Base-by-base conservation (phyloP, 2,888 invertebrate species). In the Perizoma affinitatum region DNA sequence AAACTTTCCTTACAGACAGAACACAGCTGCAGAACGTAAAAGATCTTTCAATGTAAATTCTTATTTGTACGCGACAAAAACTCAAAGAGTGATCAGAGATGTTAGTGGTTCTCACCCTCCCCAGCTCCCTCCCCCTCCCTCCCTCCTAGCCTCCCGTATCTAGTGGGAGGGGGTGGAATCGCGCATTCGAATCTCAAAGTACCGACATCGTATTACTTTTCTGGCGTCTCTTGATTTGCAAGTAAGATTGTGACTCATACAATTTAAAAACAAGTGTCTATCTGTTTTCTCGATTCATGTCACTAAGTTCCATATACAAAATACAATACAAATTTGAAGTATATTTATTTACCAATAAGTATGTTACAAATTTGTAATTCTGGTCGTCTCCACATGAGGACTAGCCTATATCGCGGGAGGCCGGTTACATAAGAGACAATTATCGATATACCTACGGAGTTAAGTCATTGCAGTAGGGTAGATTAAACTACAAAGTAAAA, bases 1-100 rank as follows among this genome's bases (percentile, higher is more conserved):
- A 34, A 36, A n/a, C 50, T 43, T 9, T 40, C 11, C 22, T 22
- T 22, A 45, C 40, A 53, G 40, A 53, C 11, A 41, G 38, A 54
- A 49, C 53, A 34, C 49, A 54, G 35, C 45, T 22, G 33, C 44
- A 34, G 67, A 73, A 74, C 72, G 74, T 72, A 73, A 73, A 73
- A 69, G 73, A 72, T 74, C 74, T 65, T 44, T 82, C 72, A 76
- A 84, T 84, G 83, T 76, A 76, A 83, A 84, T 83, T 78, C 74
- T 76, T 75, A 77, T 77, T 78, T 76, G 72, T 53, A 48, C 66
- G 44, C 67, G 68, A 72, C 69, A 73, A 75, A 77, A 76, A 71
- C 71, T 71, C 61, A 48, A 54, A 55, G 64, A 64, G 68, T 66
- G 65, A 71, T 71, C 67, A 65, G 54, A 50, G 63, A 63, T 58